These are phyloP conservation scores for Hylia prasina DNA, from an alignment of 2,113 vertebrate species.

Conservation along the genomic window DNA sequence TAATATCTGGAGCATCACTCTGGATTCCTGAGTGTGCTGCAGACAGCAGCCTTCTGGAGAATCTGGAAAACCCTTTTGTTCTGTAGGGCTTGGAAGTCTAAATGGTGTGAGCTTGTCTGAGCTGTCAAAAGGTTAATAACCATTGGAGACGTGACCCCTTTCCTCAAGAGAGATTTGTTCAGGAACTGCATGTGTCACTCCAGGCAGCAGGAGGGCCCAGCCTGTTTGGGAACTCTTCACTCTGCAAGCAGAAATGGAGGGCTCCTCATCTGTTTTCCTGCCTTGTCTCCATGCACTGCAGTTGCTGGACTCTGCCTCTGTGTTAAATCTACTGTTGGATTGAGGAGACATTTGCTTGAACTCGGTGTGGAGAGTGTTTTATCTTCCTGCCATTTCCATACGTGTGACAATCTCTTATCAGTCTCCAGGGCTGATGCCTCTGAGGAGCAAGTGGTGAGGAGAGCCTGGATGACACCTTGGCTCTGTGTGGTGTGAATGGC, in stretches of 20 bases:
- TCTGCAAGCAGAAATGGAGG: neutral
- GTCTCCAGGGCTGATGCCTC: neutral
- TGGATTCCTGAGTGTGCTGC: neutral
- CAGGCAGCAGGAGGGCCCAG: neutral
- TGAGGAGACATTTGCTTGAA: neutral
- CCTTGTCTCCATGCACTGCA: neutral
- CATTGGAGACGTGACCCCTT: neutral
- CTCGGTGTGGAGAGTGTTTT: neutral
- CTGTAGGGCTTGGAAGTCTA: neutral
- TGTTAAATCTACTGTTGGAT: neutral
- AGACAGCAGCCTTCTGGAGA: neutral
- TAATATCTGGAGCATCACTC: neutral
- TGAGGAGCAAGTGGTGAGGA: neutral
- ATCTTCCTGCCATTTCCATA: neutral
- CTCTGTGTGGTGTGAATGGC: neutral
- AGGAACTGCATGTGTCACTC: neutral
- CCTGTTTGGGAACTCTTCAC: neutral
- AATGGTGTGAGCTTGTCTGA: neutral
- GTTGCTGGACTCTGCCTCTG: neutral
- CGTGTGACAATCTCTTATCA: rapidly evolving
- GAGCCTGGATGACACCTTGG: neutral
- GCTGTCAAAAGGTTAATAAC: neutral
- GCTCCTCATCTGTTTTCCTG: neutral
- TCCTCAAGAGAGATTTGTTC: neutral
- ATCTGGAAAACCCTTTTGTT: neutral